Base-by-base conservation (phyloP, 2,888 invertebrate species). In the Trissonchulus sp. region DNA sequence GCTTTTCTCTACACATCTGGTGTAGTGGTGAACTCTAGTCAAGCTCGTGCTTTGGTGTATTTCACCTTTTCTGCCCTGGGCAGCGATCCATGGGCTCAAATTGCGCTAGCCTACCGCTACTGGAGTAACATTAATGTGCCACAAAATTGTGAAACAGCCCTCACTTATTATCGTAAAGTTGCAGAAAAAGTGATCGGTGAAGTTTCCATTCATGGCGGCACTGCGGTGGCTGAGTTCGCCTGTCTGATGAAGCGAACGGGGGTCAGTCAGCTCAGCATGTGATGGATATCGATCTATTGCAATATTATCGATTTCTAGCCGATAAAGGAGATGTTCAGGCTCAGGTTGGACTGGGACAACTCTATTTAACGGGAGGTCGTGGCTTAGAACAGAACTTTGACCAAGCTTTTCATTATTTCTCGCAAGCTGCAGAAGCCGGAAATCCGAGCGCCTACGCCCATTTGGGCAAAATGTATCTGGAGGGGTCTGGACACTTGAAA, bases 301-400 rank as follows among this genome's bases (percentile, higher is more conserved):
- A 95, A 83, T 99, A 99, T 87, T 99, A 99, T 88, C 94, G 96
- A 85, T 89, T 99, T 82, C 87, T 99, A 79, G 99, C 98, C 0
- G 97, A 99, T 85, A 96, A 98, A 84, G 98, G 98, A 1, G 98
- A 99, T 84, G 92, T 95, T 35, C 94, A 95, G 85, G 97, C 97
- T 1, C 97, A 97, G 89, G 93, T 98, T 72, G 97, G 96, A 0
- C 88, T 99, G 0, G 99, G 98, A 0, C 97, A 98, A 85, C 88
- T 99, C 69, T 97, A 97, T 87, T 95, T 96, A 87, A 96, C 96
- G 85, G 99, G 99, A 31, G 96, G 96, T 1, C 90, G 97, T 80
- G 98, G 98, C 23, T 95, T 96, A 8, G 91, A 93, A 30, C 90
- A 95, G 79, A 95, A 98, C 87, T 91, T 78, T 73, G 78, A 80